Percentiles rank a stretch among this genome's conserved stretches.
Conservation (phyloP, 2,113 vertebrate species). For the Rhinolophus ferrumequinum region DNA sequence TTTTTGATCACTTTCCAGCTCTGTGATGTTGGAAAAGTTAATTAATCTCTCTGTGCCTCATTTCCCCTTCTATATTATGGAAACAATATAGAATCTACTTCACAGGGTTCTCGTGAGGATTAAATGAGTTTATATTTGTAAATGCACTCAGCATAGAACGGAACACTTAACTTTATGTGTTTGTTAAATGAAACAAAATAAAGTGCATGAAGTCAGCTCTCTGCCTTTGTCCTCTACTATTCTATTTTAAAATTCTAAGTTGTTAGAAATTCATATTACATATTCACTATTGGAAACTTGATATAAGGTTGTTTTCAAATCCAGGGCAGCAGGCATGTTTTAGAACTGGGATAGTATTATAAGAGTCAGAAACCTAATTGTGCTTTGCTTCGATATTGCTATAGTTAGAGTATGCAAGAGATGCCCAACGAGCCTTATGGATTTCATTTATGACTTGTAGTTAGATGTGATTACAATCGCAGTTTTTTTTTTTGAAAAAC, state of each 20-base stretch:
- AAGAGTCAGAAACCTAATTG: not conserved
- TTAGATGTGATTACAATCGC: not conserved
- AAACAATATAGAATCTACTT: not conserved
- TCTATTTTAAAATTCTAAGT: not conserved
- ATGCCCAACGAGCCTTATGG: not conserved
- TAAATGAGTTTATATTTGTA: not conserved
- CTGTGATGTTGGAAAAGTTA: not conserved
- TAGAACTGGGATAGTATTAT: not conserved
- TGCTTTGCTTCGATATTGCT: not conserved
- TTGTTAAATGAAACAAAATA: not conserved
- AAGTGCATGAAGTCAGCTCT: not conserved
- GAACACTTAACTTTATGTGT: not conserved
- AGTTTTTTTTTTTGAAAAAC: not conserved
- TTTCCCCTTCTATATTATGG: not conserved
- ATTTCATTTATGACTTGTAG: conserved; percentile 30
- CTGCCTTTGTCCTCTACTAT: not conserved
- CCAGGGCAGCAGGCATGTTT: not conserved
- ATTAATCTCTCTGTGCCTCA: not conserved
- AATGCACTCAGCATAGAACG: not conserved
- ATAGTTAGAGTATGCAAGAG: not conserved
- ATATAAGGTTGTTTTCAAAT: not conserved
- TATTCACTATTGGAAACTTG: not conserved
- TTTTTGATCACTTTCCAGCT: not conserved
- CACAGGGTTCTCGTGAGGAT: not conserved
- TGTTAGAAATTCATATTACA: not conserved